Evolutionary conservation across 2,797 vertebrate species (phyloP).

Genomic region (Sphenopsis melanotis): DNA sequence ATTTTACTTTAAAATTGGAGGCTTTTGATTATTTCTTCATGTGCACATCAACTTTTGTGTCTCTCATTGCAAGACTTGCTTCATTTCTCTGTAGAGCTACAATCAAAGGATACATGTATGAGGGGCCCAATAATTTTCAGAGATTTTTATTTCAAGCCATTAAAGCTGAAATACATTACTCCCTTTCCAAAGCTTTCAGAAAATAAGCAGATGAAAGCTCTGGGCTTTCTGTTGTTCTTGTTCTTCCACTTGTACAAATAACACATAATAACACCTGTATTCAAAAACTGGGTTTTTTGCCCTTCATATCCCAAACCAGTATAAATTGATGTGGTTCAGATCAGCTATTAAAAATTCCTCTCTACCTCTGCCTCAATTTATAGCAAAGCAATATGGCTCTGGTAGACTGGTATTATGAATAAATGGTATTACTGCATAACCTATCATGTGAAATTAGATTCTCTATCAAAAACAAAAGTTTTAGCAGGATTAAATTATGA

Average conservation of each 20-base stretch:
- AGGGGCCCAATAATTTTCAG: constrained; percentile 67
- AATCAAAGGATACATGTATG: constrained; percentile 69
- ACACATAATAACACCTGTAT: constrained; percentile 86
- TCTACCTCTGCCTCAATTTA: constrained; percentile 63
- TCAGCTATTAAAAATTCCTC: constrained; percentile 71
- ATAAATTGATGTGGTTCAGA: constrained; percentile 79
- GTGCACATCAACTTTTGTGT: not conserved
- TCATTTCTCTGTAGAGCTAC: constrained; percentile 50
- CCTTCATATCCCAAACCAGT: constrained; percentile 82
- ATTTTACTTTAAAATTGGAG: not conserved
- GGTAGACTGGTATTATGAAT: constrained; percentile 50
- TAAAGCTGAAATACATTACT: constrained; percentile 74
- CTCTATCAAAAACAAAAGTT: constrained; percentile 77
- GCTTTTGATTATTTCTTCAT: constrained; percentile 37
- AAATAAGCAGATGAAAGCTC: constrained; percentile 84
- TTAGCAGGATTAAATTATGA: constrained; percentile 78
- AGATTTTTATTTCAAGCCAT: constrained; percentile 75
- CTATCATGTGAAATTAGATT: constrained; percentile 76
- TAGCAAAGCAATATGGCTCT: constrained; percentile 44
- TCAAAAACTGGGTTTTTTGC: constrained; percentile 67
- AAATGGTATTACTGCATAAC: constrained; percentile 61
- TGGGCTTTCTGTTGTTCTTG: constrained; percentile 80
- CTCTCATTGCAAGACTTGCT: not conserved
- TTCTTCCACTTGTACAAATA: constrained; percentile 86
- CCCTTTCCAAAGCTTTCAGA: constrained; percentile 83